These are phyloP conservation scores for Vireo altiloquus DNA, from an alignment of 2,113 vertebrate species.

Conservation along the genomic window DNA sequence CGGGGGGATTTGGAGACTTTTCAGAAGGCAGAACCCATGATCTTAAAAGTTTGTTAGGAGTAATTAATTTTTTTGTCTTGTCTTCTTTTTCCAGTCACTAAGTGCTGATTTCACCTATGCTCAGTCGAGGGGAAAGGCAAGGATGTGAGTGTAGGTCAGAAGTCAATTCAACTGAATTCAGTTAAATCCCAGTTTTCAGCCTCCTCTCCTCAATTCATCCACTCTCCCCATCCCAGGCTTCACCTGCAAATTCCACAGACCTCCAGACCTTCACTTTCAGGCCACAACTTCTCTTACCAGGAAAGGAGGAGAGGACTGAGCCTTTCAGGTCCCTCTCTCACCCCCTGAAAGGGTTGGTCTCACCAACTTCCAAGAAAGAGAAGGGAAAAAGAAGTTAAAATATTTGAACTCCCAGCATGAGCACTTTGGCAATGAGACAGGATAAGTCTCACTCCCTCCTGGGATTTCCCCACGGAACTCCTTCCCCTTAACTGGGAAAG, in stretches of 20 bases:
- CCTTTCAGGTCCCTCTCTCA: background rate
- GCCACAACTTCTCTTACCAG: background rate
- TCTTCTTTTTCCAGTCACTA: background rate
- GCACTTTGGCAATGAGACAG: background rate
- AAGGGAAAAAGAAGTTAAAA: background rate
- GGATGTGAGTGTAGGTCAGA: background rate
- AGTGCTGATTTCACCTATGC: background rate
- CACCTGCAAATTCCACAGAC: background rate
- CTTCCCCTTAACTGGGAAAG: background rate
- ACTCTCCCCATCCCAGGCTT: background rate
- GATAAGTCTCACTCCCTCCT: background rate
- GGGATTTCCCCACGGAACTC: background rate
- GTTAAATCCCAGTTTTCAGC: background rate
- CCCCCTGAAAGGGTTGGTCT: background rate
- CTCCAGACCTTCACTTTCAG: background rate
- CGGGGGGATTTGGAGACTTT: conserved; percentile 36
- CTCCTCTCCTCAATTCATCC: background rate
- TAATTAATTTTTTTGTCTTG: conserved; percentile 50
- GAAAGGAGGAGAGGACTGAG: background rate
- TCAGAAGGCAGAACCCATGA: conserved; percentile 12
- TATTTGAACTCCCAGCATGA: background rate
- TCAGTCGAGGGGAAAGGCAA: background rate
- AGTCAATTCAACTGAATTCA: background rate
- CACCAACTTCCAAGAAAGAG: background rate
- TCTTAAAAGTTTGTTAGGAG: conserved; percentile 48